phyloP scores from a whole-genome alignment of 2,797 vertebrate species.

The Botia kubotai region DNA sequence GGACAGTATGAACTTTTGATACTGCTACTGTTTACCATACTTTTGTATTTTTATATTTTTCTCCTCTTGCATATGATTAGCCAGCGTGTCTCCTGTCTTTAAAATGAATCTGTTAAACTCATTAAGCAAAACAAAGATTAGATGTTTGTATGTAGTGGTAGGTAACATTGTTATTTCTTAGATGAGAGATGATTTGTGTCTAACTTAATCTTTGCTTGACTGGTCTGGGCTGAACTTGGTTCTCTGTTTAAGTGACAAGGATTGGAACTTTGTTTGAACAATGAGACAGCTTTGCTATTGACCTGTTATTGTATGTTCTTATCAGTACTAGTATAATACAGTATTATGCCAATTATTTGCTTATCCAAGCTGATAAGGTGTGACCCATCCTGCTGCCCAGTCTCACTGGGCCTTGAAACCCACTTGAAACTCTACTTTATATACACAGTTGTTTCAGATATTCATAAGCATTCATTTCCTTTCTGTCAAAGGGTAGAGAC shows the following conservation, averaged over 20 bases:
- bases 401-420: background rate
- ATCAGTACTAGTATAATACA: background rate
- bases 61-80: background rate
- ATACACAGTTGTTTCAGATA: background rate
- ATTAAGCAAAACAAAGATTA: background rate
- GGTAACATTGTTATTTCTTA: background rate
- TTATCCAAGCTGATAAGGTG: background rate
- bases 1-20: background rate
- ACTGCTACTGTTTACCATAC: background rate
- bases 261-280: background rate
- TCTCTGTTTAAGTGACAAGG: background rate
- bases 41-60: background rate
- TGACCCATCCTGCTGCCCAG: slow-evolving; percentile 6
- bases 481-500: slow-evolving; percentile 16
- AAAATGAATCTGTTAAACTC: background rate
- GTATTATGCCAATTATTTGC: background rate
- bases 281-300: background rate
- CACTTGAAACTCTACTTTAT: background rate
- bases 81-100: background rate
- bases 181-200: background rate
- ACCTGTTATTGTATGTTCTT: background rate
- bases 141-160: background rate
- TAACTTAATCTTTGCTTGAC: background rate
- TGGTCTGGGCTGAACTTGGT: background rate
- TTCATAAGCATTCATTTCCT: slow-evolving; percentile 49